Percentiles rank a stretch among this genome's conserved stretches.
These are phyloP conservation scores for Daubentonia madagascariensis DNA, from an alignment of 2,113 vertebrate genomes.

Conservation along the genomic window DNA sequence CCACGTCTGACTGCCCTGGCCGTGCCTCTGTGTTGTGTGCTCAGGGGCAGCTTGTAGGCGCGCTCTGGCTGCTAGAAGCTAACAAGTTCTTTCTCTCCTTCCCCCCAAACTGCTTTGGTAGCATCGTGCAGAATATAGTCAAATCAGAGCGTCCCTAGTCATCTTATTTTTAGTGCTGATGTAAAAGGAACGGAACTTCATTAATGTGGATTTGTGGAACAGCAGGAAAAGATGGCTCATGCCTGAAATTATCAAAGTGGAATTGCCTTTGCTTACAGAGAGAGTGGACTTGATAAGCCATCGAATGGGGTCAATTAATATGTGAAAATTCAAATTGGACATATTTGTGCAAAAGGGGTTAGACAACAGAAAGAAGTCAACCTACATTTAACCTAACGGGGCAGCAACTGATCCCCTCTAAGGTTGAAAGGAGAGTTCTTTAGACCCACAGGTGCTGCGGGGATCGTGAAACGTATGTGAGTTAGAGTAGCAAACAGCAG, in stretches of 20 bases:
- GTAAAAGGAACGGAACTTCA: not conserved
- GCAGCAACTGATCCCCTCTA: constrained; percentile 70
- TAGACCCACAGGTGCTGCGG: constrained; percentile 30
- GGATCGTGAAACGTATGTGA: constrained; percentile 62
- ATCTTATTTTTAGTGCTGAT: not conserved
- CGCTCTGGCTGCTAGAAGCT: not conserved
- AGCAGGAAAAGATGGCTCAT: not conserved
- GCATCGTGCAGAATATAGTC: too few relatives aligned
- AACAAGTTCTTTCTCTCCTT: not conserved
- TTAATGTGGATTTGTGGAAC: not conserved
- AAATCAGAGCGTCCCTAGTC: not conserved
- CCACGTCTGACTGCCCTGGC: not conserved
- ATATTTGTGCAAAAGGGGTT: not conserved
- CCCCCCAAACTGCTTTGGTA: fast-evolving
- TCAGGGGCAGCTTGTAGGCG: fast-evolving
- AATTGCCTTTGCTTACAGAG: not conserved
- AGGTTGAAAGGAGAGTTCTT: constrained; percentile 51
- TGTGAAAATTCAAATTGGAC: not conserved
- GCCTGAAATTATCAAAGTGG: not conserved
- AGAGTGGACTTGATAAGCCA: not conserved
- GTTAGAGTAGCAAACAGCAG: constrained; percentile 66
- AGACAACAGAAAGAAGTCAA: not conserved
- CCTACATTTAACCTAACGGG: constrained; percentile 55
- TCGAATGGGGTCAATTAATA: not conserved
- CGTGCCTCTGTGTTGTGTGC: fast-evolving